A percentile compares a stretch with the other conserved stretches of the same genome.
phyloP scores from a whole-genome alignment of 2,888 invertebrate species.

The Geotrupes spiniger region DNA sequence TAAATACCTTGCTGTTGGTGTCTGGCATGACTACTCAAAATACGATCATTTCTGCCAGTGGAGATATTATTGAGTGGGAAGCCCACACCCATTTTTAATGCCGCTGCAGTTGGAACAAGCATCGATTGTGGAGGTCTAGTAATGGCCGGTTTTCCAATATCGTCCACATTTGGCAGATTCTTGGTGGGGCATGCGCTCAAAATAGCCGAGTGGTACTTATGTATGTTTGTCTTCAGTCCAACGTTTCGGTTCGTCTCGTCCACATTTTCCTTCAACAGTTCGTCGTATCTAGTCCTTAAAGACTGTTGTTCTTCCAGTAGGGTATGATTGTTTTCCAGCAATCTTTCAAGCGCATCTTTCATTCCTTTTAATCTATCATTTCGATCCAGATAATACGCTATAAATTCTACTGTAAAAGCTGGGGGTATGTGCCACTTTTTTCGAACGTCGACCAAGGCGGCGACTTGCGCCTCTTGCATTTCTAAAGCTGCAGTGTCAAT shows the following conservation, averaged over 20 bases:
- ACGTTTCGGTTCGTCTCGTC: constrained; percentile 62
- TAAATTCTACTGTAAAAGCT: constrained; percentile 91
- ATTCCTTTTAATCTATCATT: constrained; percentile 78
- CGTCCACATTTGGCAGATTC: constrained; percentile 58
- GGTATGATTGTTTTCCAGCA: constrained; percentile 70
- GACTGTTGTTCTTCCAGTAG: constrained; percentile 75
- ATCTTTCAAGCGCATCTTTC: constrained; percentile 71
- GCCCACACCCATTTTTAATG: constrained; percentile 83
- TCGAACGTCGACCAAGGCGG: constrained; percentile 78
- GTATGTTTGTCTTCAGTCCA: constrained; percentile 59
- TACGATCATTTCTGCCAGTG: constrained; percentile 65
- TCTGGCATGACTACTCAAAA: constrained; percentile 59
- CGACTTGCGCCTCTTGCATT: constrained; percentile 78
- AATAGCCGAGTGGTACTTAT: constrained; percentile 62
- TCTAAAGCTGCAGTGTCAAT: constrained; percentile 79
- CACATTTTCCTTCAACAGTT: constrained; percentile 61
- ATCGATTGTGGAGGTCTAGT: constrained; percentile 51
- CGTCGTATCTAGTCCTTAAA: constrained; percentile 74
- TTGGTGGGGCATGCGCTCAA: constrained; percentile 60
- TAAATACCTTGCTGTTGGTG: constrained; percentile 16
- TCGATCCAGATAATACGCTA: constrained; percentile 89
- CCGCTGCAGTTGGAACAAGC: constrained; percentile 78
- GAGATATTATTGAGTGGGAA: constrained; percentile 74
- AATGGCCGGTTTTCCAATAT: constrained; percentile 50
- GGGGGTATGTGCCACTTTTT: constrained; percentile 95